Evolutionary conservation across 2,888 invertebrate genomes (phyloP), one percentile per base, ranked within the genome.

Genomic region (Pilophorus perplexus): DNA sequence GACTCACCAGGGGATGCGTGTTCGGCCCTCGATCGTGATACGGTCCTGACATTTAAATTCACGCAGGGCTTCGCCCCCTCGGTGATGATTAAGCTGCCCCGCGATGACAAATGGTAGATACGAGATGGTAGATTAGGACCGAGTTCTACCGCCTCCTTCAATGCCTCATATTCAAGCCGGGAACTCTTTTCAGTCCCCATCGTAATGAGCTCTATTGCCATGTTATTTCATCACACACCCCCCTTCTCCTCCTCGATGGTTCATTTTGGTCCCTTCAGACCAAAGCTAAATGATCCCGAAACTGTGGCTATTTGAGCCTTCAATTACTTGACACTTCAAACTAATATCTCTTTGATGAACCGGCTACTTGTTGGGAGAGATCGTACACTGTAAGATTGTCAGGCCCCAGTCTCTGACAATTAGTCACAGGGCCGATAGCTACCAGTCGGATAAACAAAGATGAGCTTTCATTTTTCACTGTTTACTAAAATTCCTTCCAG

Each of bases 331-430:
- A 62, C 62, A 62, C 62, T 62, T 46, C 44, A 33, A 6, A 46
- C 62, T 62, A 62, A 62, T 62, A 48, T 59, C 8, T 40, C 44
- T 62, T 62, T 62, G 62, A 62, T 62, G 62, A 62, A 62, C 62
- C 62, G 62, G 48, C 62, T 62, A 25, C 62, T 62, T 46, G 62
- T 62, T 62, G 2, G 10, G 52, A 14, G 52, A n/a, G n/a, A n/a
- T n/a, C n/a, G n/a, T n/a, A n/a, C n/a, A n/a, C n/a, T n/a, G n/a
- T n/a, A n/a, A n/a, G n/a, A n/a, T n/a, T n/a, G n/a, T n/a, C n/a
- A n/a, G n/a, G n/a, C n/a, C n/a, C n/a, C n/a, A n/a, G n/a, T n/a
- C n/a, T n/a, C n/a, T n/a, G n/a, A n/a, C n/a, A n/a, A n/a, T n/a
- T n/a, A n/a, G n/a, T n/a, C n/a, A n/a, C n/a, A n/a, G n/a, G n/a